Evolutionary conservation across 2,888 invertebrate genomes (phyloP), one percentile per base, ranked within the genome.

Genomic region (Cephus runcator): DNA sequence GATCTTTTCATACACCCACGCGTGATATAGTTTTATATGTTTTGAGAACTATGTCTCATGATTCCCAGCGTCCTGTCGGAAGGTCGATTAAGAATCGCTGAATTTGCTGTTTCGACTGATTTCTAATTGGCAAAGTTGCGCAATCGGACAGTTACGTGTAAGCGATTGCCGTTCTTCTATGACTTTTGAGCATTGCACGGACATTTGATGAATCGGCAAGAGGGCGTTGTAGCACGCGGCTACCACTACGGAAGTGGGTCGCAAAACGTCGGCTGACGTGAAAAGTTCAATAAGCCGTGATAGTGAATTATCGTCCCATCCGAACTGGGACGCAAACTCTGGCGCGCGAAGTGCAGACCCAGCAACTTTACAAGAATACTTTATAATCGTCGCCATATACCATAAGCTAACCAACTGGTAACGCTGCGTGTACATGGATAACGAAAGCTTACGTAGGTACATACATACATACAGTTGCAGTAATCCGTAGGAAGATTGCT

Each of bases 301-400:
- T 79, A 75, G 81, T 82, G 79, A 85, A 84, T 85, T 86, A 86
- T 84, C 80, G 79, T 81, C 79, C 81, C 79, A 81, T 80, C 74
- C 80, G 80, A 85, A 86, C 80, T 82, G 77, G 81, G 77, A 79
- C 83, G 79, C 77, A 75, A 81, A 80, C 56, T 56, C 56, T 56
- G 23, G 23, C 23, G 56, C 76, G 35, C 76, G 69, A 76, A 69
- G 30, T 34, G 34, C 75, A 12, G 75, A 69, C 35, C 23, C 23
- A 23, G 56, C 56, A 56, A 56, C 56, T 56, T 56, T 9, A 23
- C 56, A 56, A 56, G 56, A 56, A 56, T 56, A 2, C 23, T 56
- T 56, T 56, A 56, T 56, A 56, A 56, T 56, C 56, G 56, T 56
- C 23, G 56, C 56, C 56, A 23, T 56, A 23, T 23, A 56, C 23